Percentiles rank a stretch among this genome's conserved stretches.
Conservation (phyloP, 2,888 invertebrate species). For the Mayetiola destructor region DNA sequence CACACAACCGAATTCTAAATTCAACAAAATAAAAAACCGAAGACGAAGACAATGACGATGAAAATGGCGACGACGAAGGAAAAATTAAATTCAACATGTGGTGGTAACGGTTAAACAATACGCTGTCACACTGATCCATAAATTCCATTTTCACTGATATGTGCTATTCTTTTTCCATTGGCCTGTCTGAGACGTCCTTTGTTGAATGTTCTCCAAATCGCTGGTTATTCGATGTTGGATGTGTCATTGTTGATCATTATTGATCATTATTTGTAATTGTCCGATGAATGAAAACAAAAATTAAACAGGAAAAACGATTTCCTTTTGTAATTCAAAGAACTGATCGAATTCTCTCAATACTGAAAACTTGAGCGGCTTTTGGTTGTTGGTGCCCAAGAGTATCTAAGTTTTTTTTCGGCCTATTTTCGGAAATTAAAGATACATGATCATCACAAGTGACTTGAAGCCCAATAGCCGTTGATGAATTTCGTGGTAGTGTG, state of each 20-base stretch:
- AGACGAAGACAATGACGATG: background rate
- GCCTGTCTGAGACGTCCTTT: background rate
- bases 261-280: background rate
- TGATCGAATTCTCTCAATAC: too few relatives aligned
- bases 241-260: background rate
- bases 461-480: background rate
- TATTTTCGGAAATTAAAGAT: background rate
- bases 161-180: background rate
- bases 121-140: background rate
- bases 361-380: too few relatives aligned
- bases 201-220: background rate
- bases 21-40: background rate
- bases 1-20: background rate
- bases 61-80: background rate
- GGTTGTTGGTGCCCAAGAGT: too few relatives aligned
- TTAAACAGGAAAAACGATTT: background rate
- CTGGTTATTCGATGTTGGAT: background rate
- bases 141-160: background rate
- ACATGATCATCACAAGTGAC: background rate
- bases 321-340: background rate
- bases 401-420: background rate
- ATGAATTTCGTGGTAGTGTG: background rate
- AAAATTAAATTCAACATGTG: conserved; percentile 12
- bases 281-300: background rate
- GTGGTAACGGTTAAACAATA: conserved; percentile 7